Evolutionary conservation across 2,888 invertebrate genomes (phyloP).

Genomic region (Sinodicranocentrus sp.): DNA sequence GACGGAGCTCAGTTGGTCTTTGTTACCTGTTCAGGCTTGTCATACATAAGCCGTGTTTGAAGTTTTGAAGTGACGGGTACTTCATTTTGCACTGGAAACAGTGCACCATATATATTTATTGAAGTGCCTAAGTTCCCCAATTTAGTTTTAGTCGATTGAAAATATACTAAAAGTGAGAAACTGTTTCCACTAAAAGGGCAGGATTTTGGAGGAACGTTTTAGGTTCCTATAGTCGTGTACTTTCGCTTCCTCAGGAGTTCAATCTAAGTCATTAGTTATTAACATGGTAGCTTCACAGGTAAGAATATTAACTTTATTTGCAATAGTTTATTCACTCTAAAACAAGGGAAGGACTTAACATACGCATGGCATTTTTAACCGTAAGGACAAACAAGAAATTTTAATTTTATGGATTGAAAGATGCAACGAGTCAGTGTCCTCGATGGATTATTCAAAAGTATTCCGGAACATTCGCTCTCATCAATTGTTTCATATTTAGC

Average conservation of each 20-base stretch:
- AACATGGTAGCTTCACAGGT: conserved; percentile 50
- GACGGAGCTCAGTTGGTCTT: conserved; percentile 55
- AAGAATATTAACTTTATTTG: conserved; percentile 24
- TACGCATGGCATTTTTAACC: too few relatives aligned
- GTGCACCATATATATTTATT: conserved; percentile 29
- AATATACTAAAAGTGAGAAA: too few relatives aligned
- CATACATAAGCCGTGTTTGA: not conserved
- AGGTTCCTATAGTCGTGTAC: not conserved
- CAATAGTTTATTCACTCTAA: too few relatives aligned
- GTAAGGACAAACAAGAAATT: too few relatives aligned
- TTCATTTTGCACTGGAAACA: conserved; percentile 42
- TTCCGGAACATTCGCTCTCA: too few relatives aligned
- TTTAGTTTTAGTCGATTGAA: too few relatives aligned
- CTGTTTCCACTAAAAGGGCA: not conserved
- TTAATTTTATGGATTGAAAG: too few relatives aligned
- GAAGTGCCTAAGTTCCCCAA: too few relatives aligned
- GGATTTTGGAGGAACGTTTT: not conserved
- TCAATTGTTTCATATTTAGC: too few relatives aligned
- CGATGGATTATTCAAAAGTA: too few relatives aligned
- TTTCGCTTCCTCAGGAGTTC: conserved; percentile 42
- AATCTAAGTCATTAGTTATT: conserved; percentile 63
- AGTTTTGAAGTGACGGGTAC: conserved; percentile 15
- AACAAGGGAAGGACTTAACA: too few relatives aligned
- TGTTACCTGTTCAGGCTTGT: conserved; percentile 49
- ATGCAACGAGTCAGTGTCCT: too few relatives aligned